These are phyloP conservation scores for Alaudala cheleensis DNA, from an alignment of 2,113 vertebrate species.

Conservation along the genomic window DNA sequence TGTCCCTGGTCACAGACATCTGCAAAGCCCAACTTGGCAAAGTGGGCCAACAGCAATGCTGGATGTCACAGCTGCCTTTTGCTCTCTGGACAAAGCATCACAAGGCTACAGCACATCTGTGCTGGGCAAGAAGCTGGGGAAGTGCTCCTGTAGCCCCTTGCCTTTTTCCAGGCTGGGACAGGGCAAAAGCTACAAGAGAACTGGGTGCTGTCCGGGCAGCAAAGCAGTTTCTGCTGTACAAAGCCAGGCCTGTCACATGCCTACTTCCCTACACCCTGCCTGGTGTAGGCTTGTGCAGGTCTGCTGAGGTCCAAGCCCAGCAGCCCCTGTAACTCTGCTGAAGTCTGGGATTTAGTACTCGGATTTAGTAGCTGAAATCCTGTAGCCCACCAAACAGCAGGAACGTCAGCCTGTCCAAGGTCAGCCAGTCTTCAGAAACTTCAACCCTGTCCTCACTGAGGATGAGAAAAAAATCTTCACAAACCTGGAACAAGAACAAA, in stretches of 20 bases:
- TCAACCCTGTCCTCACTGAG: background rate
- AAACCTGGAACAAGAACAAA: background rate
- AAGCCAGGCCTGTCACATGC: background rate
- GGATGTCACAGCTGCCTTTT: background rate
- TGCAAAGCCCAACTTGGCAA: background rate
- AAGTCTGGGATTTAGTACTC: background rate
- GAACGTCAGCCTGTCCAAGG: background rate
- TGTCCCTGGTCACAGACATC: background rate
- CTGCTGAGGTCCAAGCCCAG: background rate
- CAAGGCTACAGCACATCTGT: background rate
- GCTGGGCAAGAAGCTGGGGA: accelerated
- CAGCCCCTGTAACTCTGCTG: background rate
- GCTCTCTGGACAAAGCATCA: background rate
- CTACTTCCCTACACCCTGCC: background rate
- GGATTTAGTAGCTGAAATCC: background rate
- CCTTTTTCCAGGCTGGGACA: background rate
- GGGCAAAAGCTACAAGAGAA: background rate
- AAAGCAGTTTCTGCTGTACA: background rate
- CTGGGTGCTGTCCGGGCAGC: background rate
- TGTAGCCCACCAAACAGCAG: accelerated
- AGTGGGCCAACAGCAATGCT: background rate
- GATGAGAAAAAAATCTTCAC: background rate
- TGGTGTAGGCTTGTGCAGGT: background rate
- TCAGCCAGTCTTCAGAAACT: background rate
- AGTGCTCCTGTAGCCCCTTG: background rate